Conservation (phyloP, 2,113 vertebrate genomes). For the Hyaena hyaena region DNA sequence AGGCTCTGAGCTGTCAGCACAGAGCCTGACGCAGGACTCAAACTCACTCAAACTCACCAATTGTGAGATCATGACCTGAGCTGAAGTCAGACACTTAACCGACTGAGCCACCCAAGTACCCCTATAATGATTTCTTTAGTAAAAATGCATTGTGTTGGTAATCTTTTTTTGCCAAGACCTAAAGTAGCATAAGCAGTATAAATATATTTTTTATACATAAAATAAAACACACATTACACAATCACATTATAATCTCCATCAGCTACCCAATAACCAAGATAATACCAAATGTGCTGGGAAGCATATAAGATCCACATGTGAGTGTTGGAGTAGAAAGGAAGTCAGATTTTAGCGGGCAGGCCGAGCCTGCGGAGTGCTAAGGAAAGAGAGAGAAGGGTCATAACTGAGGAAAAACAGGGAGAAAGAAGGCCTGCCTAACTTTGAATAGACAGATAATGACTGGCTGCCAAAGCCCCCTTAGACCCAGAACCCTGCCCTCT, state of each 20-base stretch:
- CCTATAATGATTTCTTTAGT: neutral
- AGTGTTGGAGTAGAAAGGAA: neutral
- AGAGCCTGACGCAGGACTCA: too few relatives aligned
- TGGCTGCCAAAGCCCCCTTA: neutral
- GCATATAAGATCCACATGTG: neutral
- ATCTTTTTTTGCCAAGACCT: neutral
- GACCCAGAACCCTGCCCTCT: neutral
- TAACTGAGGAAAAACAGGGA: neutral
- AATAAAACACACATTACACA: neutral
- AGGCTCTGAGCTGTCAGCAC: too few relatives aligned
- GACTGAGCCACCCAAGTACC: too few relatives aligned
- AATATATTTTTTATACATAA: slow-evolving; percentile 11
- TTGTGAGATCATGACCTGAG: too few relatives aligned
- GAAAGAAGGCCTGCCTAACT: neutral
- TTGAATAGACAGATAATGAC: neutral
- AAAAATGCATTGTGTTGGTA: neutral
- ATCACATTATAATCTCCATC: neutral
- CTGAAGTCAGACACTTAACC: too few relatives aligned
- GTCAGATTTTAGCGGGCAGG: neutral
- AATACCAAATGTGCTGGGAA: neutral
- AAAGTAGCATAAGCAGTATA: neutral
- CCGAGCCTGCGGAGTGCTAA: neutral
- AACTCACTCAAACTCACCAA: too few relatives aligned
- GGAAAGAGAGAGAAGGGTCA: neutral
- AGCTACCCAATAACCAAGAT: neutral